phyloP scores from a whole-genome alignment of 2,797 vertebrate genomes.

The Oreochromis grahami region DNA sequence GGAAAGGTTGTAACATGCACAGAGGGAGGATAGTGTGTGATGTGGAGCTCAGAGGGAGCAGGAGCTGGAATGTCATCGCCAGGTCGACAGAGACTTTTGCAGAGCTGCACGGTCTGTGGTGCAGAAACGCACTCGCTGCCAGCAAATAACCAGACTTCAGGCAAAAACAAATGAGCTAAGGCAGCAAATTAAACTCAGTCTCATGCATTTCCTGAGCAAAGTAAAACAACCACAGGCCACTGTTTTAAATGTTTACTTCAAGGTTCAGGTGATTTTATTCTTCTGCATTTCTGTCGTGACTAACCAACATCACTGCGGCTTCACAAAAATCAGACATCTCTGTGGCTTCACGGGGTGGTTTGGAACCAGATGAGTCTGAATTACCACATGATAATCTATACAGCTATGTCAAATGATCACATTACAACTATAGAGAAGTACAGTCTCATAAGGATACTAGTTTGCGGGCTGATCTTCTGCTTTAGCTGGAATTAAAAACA shows the following conservation, averaged over 20 bases:
- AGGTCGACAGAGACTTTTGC: conserved; percentile 27
- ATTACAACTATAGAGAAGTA: not conserved
- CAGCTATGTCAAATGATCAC: not conserved
- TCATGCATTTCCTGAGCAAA: conserved; percentile 27
- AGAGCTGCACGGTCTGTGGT: conserved; percentile 9
- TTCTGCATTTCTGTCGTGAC: conserved; percentile 6
- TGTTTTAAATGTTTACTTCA: not conserved
- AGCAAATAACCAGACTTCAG: conserved; percentile 34
- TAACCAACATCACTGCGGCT: not conserved
- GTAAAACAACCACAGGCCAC: conserved; percentile 26
- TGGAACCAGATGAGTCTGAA: not conserved
- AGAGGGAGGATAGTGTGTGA: conserved; percentile 46
- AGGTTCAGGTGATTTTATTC: conserved; percentile 23
- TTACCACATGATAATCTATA: not conserved
- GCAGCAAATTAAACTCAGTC: conserved; percentile 18
- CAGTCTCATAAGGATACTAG: not conserved
- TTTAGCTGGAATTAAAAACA: not conserved
- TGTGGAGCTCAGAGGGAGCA: conserved; percentile 26
- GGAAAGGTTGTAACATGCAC: conserved; percentile 38
- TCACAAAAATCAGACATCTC: not conserved
- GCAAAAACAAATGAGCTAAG: conserved; percentile 50
- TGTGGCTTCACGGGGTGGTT: not conserved
- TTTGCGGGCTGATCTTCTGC: not conserved
- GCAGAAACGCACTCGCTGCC: conserved; percentile 25
- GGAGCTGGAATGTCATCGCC: conserved; percentile 13